phyloP scores from a whole-genome alignment of 2,888 invertebrate genomes.

The Leptarthrus brevirostris region DNA sequence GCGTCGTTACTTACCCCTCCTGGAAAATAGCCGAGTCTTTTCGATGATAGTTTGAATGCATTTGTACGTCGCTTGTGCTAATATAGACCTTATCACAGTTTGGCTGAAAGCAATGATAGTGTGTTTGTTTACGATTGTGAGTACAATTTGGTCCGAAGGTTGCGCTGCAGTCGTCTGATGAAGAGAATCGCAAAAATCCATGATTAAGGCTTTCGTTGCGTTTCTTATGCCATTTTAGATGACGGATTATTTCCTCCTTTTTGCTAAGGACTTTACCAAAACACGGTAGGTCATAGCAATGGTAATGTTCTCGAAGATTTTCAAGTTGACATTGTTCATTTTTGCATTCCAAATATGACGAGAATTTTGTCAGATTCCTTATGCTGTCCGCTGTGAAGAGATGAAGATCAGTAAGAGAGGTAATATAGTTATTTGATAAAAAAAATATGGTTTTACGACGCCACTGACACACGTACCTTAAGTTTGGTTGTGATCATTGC shows the following conservation, averaged over 20 bases:
- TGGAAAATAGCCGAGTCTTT: conserved; percentile 98
- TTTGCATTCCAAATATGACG: conserved; percentile 66
- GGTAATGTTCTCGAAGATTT: conserved; percentile 86
- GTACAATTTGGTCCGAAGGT: conserved; percentile 82
- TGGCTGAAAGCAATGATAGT: conserved; percentile 95
- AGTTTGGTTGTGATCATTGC: too few relatives aligned
- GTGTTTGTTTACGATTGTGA: conserved; percentile 76
- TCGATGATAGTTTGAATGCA: conserved; percentile 98
- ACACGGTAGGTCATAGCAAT: conserved; percentile 78
- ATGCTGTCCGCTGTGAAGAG: conserved; percentile 59
- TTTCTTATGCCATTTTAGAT: conserved; percentile 99
- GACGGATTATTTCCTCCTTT: conserved; percentile 98
- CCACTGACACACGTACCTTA: too few relatives aligned
- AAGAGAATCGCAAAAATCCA: conserved; percentile 86
- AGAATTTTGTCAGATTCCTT: conserved; percentile 64
- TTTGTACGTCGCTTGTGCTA: conserved; percentile 98
- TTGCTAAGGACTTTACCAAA: conserved; percentile 90
- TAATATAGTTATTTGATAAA: not conserved
- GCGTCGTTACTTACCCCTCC: conserved; percentile 75
- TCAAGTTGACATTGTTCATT: conserved; percentile 64
- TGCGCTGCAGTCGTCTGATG: conserved; percentile 93
- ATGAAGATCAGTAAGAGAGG: too few relatives aligned
- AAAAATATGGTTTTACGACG: too few relatives aligned
- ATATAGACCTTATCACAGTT: conserved; percentile 96
- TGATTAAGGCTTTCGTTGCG: conserved; percentile 95